Base-by-base conservation (phyloP, 2,888 invertebrate genomes). In the Acrobasis suavella region DNA sequence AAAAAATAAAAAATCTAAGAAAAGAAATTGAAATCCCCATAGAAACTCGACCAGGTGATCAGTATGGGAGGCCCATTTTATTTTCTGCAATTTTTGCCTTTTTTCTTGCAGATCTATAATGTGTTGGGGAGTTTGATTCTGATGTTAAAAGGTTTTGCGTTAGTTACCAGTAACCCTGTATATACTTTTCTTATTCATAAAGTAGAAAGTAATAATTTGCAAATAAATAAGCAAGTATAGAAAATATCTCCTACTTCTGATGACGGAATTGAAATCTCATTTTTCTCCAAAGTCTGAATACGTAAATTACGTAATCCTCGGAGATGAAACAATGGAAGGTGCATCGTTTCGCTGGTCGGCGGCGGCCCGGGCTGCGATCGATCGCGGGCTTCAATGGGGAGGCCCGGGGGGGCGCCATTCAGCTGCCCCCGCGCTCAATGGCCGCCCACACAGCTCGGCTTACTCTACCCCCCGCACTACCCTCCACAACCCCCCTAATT, bases 371-470 rank as follows among this genome's bases (percentile, higher is more conserved):
- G 74, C 72, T 73, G 72, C 78, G 76, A 88, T 89, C 89, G 90
- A 90, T 89, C 80, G 82, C 76, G 70, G 72, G 68, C 73, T 79
- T 85, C 72, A 86, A 87, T 87, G 86, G 83, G 84, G 85, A 80
- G 75, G 81, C 84, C 76, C 81, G 75, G 82, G 76, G 81, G 78
- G 69, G 71, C 82, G 70, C 88, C 91, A 90, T 90, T 91, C 89
- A 90, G 86, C 89, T 85, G 83, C 88, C 89, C 86, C 88, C 79
- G 80, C 82, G 82, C 89, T 91, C 90, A 91, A 91, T 91, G 91
- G 87, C 86, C 89, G 87, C 91, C 91, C 87, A 91, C 91, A 81
- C 88, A 74, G 73, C 70, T 66, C 68, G 72, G 77, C 80, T 77
- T 75, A 75, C 81, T 72, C 80, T 74, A 76, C 71, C 73, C 77